Evolutionary conservation across 92 coral and sea anemone genomes (phyloP).

Genomic region (Anthopleura xanthogrammica): DNA sequence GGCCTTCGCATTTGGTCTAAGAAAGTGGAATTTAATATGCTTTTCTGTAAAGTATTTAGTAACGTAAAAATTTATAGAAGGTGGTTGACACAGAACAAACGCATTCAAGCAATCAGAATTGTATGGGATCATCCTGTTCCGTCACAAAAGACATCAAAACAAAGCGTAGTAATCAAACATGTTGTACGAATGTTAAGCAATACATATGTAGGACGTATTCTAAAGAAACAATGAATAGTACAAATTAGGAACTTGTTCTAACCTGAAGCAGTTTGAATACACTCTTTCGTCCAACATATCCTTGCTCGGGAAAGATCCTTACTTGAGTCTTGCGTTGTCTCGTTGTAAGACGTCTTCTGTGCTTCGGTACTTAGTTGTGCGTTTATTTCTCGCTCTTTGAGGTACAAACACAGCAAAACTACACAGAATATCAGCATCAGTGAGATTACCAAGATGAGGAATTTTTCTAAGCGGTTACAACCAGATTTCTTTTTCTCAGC

Average conservation of each 20-base stretch:
- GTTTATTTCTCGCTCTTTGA: constrained; percentile 42
- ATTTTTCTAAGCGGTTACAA: constrained; percentile 49
- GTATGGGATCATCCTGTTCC: background rate
- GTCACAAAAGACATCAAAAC: background rate
- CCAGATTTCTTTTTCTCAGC: constrained; percentile 4
- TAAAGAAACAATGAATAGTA: background rate
- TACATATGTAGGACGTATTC: background rate
- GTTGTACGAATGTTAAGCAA: background rate
- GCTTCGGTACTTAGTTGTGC: background rate
- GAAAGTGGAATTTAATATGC: background rate
- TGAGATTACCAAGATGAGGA: constrained; percentile 41
- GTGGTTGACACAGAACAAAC: background rate
- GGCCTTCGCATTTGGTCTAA: background rate
- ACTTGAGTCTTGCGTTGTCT: background rate
- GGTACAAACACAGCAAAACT: constrained; percentile 59
- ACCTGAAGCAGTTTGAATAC: constrained; percentile 63
- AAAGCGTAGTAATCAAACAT: background rate
- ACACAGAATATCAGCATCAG: constrained; percentile 58
- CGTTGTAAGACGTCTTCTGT: background rate
- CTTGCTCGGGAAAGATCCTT: constrained; percentile 13
- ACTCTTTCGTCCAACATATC: constrained; percentile 58
- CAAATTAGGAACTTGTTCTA: constrained; percentile 11
- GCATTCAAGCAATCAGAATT: background rate
- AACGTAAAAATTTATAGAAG: too few relatives aligned
- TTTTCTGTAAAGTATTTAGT: too few relatives aligned